These are phyloP conservation scores for Masticophis lateralis DNA, from an alignment of 2,797 vertebrate species.

Conservation along the genomic window DNA sequence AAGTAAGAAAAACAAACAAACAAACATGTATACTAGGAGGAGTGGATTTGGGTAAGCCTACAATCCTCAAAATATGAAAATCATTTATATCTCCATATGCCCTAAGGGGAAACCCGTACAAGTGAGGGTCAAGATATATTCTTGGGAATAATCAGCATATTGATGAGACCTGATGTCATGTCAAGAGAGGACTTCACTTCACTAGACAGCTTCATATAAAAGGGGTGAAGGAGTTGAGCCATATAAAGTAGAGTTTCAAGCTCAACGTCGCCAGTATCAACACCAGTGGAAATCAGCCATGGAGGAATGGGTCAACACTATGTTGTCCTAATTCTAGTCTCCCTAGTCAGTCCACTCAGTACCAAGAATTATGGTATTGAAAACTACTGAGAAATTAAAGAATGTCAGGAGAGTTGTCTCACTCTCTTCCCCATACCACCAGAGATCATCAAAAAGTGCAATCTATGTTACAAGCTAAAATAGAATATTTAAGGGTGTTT, in stretches of 20 bases:
- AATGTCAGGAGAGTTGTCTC: background rate
- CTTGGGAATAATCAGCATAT: background rate
- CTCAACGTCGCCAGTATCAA: background rate
- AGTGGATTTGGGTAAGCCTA: background rate
- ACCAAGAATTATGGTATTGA: background rate
- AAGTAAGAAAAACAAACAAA: background rate
- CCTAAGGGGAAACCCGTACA: background rate
- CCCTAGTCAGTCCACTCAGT: background rate
- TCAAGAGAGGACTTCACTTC: background rate
- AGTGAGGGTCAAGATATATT: background rate
- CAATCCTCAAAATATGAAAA: background rate
- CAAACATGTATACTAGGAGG: background rate
- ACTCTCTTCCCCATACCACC: background rate
- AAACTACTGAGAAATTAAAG: background rate
- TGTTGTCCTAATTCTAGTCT: background rate
- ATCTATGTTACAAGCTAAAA: background rate
- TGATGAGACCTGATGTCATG: background rate
- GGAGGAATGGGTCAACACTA: background rate
- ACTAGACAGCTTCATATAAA: background rate
- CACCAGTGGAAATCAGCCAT: background rate
- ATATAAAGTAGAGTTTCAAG: background rate
- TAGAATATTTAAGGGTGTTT: background rate
- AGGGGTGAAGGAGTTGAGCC: background rate
- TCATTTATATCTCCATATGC: background rate
- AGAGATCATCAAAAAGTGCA: background rate